Evolutionary conservation across 1,140 invertebrate species (phyloP), one percentile per base, ranked within the genome.

Genomic region (Eurosta solidaginis): DNA sequence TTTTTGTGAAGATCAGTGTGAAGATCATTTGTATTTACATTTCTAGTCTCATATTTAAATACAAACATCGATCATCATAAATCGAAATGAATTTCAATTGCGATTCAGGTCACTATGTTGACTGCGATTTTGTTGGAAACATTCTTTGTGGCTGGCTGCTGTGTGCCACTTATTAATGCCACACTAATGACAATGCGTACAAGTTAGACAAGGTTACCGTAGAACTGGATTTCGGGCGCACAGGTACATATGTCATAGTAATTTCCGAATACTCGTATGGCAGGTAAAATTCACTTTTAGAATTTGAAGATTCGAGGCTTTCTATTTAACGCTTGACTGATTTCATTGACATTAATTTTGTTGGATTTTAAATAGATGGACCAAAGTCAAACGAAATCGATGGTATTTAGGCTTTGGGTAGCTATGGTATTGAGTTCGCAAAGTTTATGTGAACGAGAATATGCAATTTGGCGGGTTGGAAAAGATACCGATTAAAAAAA

Each of bases 41-140:
- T n/a, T n/a, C n/a, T n/a, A n/a, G n/a, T n/a, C n/a, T n/a, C n/a
- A n/a, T n/a, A n/a, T n/a, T n/a, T n/a, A n/a, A n/a, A n/a, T n/a
- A n/a, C 22, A 25, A 25, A 5, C 17, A 63, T 33, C 14, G 54
- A 63, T 63, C 14, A 14, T 63, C 54, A 63, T 63, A 63, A 33
- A 29, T 63, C 29, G 59, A 68, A 36, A 40, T 36, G 59, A 22
- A 68, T 68, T n/a, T 68, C 33, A 68, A 68, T 68, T 40, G 27
- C 17, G 59, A 68, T 68, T 68, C 59, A 68, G 59, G 59, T 68
- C 33, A 68, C 33, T 68, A 68, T 68, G 33, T 14, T 68, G 59
- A 40, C 17, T 68, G n/a, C 9, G 17, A 22, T 22, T 22, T 52
- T 52, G 20, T 6, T 52, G 9, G 5, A n/a, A 49, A 14, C 4